Evolutionary conservation across 2,113 vertebrate species (phyloP), one percentile per base, ranked within the genome.

Genomic region (Hippocampus abdominalis): DNA sequence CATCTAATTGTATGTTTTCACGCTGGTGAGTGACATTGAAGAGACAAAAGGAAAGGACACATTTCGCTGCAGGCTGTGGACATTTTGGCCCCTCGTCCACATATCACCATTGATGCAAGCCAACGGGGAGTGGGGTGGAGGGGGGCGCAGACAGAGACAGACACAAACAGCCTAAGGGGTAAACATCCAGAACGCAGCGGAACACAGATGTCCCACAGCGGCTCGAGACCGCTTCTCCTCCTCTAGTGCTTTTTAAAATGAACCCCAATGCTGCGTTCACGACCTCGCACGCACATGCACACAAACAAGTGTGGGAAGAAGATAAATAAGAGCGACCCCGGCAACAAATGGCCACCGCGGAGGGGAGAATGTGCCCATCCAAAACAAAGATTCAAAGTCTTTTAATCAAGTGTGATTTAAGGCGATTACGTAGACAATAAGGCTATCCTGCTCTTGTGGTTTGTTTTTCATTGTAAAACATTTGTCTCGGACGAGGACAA

Each of bases 181-280:
- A 89, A 90, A 90, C 85, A 88, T 70, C 53, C 53, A 68, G 63
- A 72, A 81, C 49, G 65, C 76, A 72, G 56, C 84, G 81, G 76
- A 79, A 61, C 73, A 76, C 87, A 87, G 83, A 85, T 89, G 89
- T 89, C 89, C 69, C 71, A 61, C 79, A 81, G 77, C 71, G 62
- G 40, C 80, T 62, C 25, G 56, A 79, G 64, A 72, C 60, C 60
- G 67, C 70, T 13, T 63, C 70, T 81, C 48, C 70, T 81, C 48
- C 48, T 83, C 57, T 11, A 67, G 73, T 53, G 75, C 66, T 74
- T 82, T 84, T 75, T 84, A 72, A 36, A 60, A 81, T 75, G 68
- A 86, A 77, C 32, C 68, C 40, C 10, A 51, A 69, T 72, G 63
- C 54, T 69, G 67, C 66, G 67, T 56, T 56, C 62, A 65, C 69